Base-by-base conservation (phyloP, 2,888 invertebrate species). In the Eristalis intricaria region DNA sequence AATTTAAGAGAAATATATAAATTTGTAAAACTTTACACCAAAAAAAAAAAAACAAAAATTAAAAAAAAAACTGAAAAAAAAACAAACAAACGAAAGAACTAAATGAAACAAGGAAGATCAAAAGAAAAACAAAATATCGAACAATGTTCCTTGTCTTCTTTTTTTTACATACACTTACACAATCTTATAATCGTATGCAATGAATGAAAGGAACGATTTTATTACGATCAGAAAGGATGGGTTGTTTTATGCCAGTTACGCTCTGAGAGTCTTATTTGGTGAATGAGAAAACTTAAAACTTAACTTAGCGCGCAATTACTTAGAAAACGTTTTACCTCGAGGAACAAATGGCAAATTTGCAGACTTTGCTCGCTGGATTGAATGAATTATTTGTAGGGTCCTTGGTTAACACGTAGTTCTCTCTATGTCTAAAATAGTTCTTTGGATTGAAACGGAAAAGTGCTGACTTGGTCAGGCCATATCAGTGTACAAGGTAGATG, bases 1-100 rank as follows among this genome's bases (percentile, higher is more conserved):
- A 87, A 87, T 84, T 79, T 87, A 87, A 84, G 87, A 79, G 71
- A 87, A 83, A 79, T 78, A 83, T 87, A 87, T 87, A 87, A 84
- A 84, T 87, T 87, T 87, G 83, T 87, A 87, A 80, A 71, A 84
- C 71, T 87, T 87, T 87, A 87, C 87, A 87, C 84, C 79, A 84
- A 84, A 87, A 87, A 83, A 73, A 50, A 65, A 70, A 65, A 60
- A 70, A 81, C 50, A 70, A 60, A 63, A 74, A 63, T n/a, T 13
- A 68, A 69, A 63, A 61, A 71, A 68, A 50, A 77, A 63, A 60
- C 29, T 19, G 15, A 71, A 66, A 80, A 43, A 66, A 58, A 71
- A 82, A 70, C 61, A 43, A 75, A 82, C 61, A 32, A 75, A 82
- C 40, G 38, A 71, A 65, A 69, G 69, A 83, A 83, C 73, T 68